Conservation (phyloP, 2,888 invertebrate species). For the Galerucella calmariensis region DNA sequence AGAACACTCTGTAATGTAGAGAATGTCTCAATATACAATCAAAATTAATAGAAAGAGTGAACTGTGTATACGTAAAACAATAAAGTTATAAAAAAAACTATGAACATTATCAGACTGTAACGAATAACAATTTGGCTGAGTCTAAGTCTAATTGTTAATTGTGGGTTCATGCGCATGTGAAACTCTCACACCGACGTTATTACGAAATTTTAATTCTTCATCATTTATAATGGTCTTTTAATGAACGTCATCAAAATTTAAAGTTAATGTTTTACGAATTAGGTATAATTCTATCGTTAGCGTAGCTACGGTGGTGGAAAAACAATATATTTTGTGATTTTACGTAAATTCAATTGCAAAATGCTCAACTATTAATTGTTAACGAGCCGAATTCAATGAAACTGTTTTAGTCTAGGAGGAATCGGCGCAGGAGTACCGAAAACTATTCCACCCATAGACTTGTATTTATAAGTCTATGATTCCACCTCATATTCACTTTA, state of each 20-base stretch:
- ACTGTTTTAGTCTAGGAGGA: background rate
- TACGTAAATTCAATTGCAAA: background rate
- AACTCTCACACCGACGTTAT: slow-evolving; percentile 25
- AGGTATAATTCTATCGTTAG: background rate
- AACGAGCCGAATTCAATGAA: background rate
- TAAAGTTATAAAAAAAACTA: background rate
- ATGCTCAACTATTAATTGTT: background rate
- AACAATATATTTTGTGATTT: background rate
- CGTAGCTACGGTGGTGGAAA: background rate
- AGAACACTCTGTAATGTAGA: too few relatives aligned
- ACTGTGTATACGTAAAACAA: background rate
- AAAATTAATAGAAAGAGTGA: too few relatives aligned
- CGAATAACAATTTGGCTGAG: slow-evolving; percentile 6
- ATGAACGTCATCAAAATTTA: slow-evolving; percentile 25
- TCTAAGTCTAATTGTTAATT: slow-evolving; percentile 22
- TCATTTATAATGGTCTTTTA: slow-evolving; percentile 26
- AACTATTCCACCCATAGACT: too few relatives aligned
- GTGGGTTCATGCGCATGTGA: slow-evolving; percentile 25
- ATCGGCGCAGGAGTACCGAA: too few relatives aligned
- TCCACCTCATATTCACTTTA: too few relatives aligned
- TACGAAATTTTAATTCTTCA: slow-evolving; percentile 13
- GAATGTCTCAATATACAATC: too few relatives aligned
- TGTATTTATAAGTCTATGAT: too few relatives aligned
- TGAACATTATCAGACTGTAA: slow-evolving; percentile 10
- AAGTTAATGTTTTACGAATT: slow-evolving; percentile 23